Percentiles rank a stretch among this genome's conserved stretches.
Evolutionary conservation across 37 sponge, comb jelly and placozoan genomes (phyloP).

Genomic region (Aplysina aerophoba): DNA sequence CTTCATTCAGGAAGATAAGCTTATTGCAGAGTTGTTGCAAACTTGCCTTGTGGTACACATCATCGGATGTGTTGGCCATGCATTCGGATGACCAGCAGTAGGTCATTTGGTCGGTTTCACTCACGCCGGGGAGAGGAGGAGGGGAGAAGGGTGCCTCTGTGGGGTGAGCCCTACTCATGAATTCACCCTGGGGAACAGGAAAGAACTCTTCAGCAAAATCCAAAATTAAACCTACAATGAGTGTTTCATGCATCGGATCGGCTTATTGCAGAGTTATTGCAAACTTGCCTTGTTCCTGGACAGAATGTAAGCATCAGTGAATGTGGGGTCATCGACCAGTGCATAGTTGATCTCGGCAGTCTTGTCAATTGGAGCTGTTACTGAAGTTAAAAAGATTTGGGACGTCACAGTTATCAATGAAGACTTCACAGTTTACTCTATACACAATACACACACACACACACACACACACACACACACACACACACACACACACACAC

Average conservation of each 20-base stretch:
- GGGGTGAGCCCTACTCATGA: conserved; percentile 59
- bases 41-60: conserved; percentile 84
- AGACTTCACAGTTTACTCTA: too few species aligned
- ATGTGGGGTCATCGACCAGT: conserved; percentile 60
- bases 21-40: background rate
- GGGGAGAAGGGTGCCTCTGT: conserved; percentile 74
- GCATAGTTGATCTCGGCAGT: conserved; percentile 71
- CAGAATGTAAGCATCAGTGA: conserved; percentile 58
- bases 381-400: conserved; percentile 25
- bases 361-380: conserved; percentile 47
- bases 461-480: too few species aligned
- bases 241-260: background rate
- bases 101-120: conserved; percentile 63
- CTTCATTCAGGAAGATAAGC: too few species aligned
- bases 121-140: conserved; percentile 62
- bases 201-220: background rate
- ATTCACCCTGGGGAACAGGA: conserved; percentile 67
- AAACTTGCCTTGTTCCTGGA: conserved; percentile 73
- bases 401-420: background rate
- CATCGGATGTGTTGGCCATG: conserved; percentile 80
- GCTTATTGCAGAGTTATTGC: background rate
- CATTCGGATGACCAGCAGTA: conserved; percentile 86
- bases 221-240: background rate
- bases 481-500: too few species aligned
- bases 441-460: too few species aligned